phyloP scores from a whole-genome alignment of 1,140 invertebrate genomes.

The Penaeus japonicus region DNA sequence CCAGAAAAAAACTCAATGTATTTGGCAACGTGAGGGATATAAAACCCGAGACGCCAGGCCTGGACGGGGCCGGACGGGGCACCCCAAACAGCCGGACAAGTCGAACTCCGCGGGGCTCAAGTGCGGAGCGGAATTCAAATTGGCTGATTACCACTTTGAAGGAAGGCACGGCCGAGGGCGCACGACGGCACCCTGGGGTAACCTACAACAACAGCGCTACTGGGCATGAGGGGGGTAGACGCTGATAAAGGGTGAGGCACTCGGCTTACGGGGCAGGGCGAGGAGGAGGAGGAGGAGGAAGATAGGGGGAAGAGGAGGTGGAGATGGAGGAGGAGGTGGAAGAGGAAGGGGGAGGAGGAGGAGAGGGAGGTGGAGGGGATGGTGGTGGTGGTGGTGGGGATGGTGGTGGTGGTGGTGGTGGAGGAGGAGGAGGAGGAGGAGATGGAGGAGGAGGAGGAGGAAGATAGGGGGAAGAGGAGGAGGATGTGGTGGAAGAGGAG shows the following conservation, averaged over 20 bases:
- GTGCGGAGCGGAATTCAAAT: conserved; percentile 46
- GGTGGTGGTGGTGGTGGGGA: too few relatives aligned
- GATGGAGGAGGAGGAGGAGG: too few relatives aligned
- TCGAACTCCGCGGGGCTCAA: conserved; percentile 39
- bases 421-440: too few relatives aligned
- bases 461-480: too few relatives aligned
- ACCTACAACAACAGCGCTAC: conserved; percentile 47
- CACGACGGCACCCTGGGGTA: conserved; percentile 42
- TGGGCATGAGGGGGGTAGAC: conserved; percentile 34
- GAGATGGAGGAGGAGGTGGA: neutral
- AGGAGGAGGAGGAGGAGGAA: neutral
- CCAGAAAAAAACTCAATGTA: too few relatives aligned
- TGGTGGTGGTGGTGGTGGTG: too few relatives aligned
- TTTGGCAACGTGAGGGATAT: conserved; percentile 27
- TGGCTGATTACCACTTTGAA: conserved; percentile 53
- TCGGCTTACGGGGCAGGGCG: neutral
- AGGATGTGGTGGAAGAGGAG: too few relatives aligned
- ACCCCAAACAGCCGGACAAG: conserved; percentile 37
- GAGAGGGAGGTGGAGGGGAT: too few relatives aligned
- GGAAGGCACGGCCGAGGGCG: conserved; percentile 35
- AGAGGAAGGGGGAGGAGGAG: neutral
- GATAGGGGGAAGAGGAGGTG: neutral
- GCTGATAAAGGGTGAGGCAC: neutral
- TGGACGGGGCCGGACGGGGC: neutral
- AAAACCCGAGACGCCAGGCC: conserved; percentile 36